These are phyloP conservation scores for Psilanteris sp. DNA, from an alignment of 1,140 invertebrate species.

Conservation along the genomic window DNA sequence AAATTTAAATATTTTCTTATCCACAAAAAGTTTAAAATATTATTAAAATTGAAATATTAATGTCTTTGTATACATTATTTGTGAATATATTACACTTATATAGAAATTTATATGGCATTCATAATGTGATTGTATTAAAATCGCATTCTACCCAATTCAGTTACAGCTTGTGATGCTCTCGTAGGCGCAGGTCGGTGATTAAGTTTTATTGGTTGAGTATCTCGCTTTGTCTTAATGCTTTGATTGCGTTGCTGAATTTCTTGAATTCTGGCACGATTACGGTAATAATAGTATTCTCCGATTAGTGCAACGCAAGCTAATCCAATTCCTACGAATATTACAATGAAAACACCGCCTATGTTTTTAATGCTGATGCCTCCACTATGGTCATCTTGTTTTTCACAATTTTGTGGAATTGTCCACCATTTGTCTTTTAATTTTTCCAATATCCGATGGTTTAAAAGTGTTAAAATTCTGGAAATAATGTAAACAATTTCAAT, in stretches of 20 bases:
- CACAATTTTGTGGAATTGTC: conserved; percentile 93
- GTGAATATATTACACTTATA: no score
- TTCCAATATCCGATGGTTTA: conserved; percentile 95
- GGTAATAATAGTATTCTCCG: conserved; percentile 97
- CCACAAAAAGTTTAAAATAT: no score
- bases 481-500: no score
- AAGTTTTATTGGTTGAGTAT: conserved; percentile 66
- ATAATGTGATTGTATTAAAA: conserved; percentile 22
- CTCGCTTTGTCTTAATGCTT: conserved; percentile 24
- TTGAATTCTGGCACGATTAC: conserved; percentile 80
- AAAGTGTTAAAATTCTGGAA: conserved; percentile 91
- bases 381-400: conserved; percentile 93
- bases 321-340: conserved; percentile 95
- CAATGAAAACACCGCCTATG: conserved; percentile 98
- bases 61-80: no score
- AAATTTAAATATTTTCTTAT: no score
- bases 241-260: conserved; percentile 25
- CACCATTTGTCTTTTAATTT: conserved; percentile 97
- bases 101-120: no score
- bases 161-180: conserved; percentile 46
- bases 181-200: conserved; percentile 69
- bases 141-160: conserved; percentile 45
- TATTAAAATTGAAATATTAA: no score
- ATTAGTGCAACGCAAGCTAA: conserved; percentile 94
- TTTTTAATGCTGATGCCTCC: conserved; percentile 98